Base-by-base conservation (phyloP, 2,888 invertebrate genomes). In the Ornithoptera priamus region DNA sequence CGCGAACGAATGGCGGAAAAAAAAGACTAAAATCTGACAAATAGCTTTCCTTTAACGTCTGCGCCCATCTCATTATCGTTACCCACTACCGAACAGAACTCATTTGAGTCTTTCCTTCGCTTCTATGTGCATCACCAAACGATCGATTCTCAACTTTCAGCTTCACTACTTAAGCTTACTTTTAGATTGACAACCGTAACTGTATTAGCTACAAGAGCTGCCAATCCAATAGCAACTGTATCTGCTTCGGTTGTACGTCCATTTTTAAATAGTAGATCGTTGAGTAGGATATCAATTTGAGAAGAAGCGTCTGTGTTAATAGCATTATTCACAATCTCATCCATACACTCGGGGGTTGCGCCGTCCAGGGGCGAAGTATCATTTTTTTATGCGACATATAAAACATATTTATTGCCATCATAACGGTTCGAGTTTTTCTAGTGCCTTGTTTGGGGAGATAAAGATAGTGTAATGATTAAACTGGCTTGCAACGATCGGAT, bases 271-370 rank as follows among this genome's bases (percentile, higher is more conserved):
- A 78, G 22, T 72, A 36, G 62, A 53, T 72, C 67, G 60, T 74
- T 74, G 77, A 84, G 85, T 82, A 85, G 87, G 91, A 90, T 92
- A 92, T 92, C 91, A 92, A 91, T 91, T 91, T 91, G 91, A 91
- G 89, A 87, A 92, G 90, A 89, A 92, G 92, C 92, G 92, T 92
- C 92, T 92, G 92, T 92, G 91, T 89, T 92, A 92, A 92, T 92
- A 92, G 92, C 90, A 91, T 92, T 92, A 92, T 90, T 86, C 90
- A 89, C 92, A 92, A 92, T 92, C 92, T 92, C 92, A 90, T 91
- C 92, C 90, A 92, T 91, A 92, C 92, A 92, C 86, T 89, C 90
- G 90, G 80, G 90, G 90, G 90, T 88, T 87, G 88, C 86, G 87
- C 86, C 86, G 86, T 84, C 88, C 86, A 88, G 85, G 82, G 83